Evolutionary conservation across 2,888 invertebrate genomes (phyloP), one percentile per base, ranked within the genome.

Genomic region (Thera britannica): DNA sequence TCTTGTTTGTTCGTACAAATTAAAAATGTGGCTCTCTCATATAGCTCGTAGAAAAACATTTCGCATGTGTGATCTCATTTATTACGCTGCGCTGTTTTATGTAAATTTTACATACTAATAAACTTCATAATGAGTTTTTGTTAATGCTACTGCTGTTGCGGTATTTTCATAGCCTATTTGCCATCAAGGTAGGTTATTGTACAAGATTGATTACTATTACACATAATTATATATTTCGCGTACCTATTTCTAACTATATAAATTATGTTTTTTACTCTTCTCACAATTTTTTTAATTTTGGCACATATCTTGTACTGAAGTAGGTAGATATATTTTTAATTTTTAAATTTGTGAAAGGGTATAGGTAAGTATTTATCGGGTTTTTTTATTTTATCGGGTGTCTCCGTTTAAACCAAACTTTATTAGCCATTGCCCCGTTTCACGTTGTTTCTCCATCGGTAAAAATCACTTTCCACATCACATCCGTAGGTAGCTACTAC

Each of bases 161-260:
- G 71, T 70, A 74, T 74, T 77, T 82, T 77, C 75, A 65, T 76
- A 82, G 77, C 79, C 84, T 78, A 76, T 72, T 83, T 78, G 70
- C 58, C 77, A 79, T 81, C 74, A 70, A 72, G 81, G 81, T 58
- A 69, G 3, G 9, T 23, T 68, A 68, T 61, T 60, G 54, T 68
- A 68, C 58, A 48, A 44, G n/a, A 63, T 67, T 7, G 0, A 58
- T 62, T 48, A 41, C 44, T 59, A 4, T 35, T 4, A 58, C 36
- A 23, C 23, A 23, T 23, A 23, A 23, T 1, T 23, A 23, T 23
- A 23, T 23, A 23, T 23, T 23, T 23, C 23, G 23, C 23, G 23
- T 23, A 23, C 23, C 23, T 23, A 23, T 23, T 23, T 23, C 23
- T 23, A 23, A 23, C 23, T 23, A 23, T 23, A 23, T 23, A 23